These are phyloP conservation scores for Discoglossus pictus DNA, from an alignment of 2,797 vertebrate species.

Conservation along the genomic window DNA sequence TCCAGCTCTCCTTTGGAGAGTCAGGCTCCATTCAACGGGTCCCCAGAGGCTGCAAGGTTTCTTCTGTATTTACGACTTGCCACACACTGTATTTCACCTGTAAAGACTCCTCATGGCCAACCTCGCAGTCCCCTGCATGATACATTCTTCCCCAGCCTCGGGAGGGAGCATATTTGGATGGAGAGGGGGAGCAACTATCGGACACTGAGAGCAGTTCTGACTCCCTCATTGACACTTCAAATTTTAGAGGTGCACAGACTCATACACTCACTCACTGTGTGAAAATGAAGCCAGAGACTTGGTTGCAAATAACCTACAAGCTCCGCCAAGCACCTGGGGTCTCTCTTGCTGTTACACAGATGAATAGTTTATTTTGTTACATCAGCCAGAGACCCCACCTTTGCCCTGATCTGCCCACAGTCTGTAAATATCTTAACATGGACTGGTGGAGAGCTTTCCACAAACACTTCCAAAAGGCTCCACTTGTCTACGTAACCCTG, in stretches of 20 bases:
- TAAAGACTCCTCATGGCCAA: slow-evolving; percentile 89
- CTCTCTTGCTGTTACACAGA: slow-evolving; percentile 91
- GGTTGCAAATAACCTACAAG: slow-evolving; percentile 58
- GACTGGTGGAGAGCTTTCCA: slow-evolving; percentile 66
- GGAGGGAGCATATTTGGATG: slow-evolving; percentile 65
- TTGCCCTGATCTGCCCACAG: slow-evolving; percentile 87
- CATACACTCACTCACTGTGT: slow-evolving; percentile 86
- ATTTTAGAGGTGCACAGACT: slow-evolving; percentile 93
- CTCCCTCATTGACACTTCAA: slow-evolving; percentile 65
- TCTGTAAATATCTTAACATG: slow-evolving; percentile 98
- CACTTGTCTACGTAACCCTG: slow-evolving; percentile 68
- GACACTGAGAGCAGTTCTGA: slow-evolving; percentile 53
- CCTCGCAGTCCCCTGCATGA: slow-evolving; percentile 90
- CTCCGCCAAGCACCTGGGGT: slow-evolving; percentile 63
- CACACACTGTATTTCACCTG: slow-evolving; percentile 80
- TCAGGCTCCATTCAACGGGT: slow-evolving; percentile 57
- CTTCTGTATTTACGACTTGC: slow-evolving; percentile 70
- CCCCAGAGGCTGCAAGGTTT: slow-evolving; percentile 60
- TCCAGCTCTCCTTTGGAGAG: slow-evolving; percentile 32
- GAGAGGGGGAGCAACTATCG: slow-evolving; percentile 79
- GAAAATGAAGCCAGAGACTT: slow-evolving; percentile 68
- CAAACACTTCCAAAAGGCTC: slow-evolving; percentile 51
- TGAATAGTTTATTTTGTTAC: slow-evolving; percentile 99
- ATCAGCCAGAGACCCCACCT: slow-evolving; percentile 92
- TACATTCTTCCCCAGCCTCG: slow-evolving; percentile 70